A percentile compares a stretch with the other conserved stretches of the same genome.
Conservation (phyloP, 2,888 invertebrate species). For the Trisateles emortualis region DNA sequence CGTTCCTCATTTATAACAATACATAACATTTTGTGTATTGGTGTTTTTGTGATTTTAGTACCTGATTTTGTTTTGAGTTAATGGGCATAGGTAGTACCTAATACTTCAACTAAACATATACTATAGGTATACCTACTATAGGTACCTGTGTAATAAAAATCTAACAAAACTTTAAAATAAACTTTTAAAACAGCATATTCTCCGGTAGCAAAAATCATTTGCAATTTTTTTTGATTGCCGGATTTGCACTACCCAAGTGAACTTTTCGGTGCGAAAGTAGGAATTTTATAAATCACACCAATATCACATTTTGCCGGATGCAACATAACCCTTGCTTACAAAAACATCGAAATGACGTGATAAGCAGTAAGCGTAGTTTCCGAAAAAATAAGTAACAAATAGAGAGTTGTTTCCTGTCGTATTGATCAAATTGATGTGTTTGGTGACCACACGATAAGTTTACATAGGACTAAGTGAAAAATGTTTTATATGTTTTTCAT, state of each 20-base stretch:
- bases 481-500: not conserved
- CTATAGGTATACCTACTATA: no score
- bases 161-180: no score
- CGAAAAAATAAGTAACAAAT: constrained; percentile 58
- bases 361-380: constrained; percentile 57
- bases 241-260: constrained; percentile 1
- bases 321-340: constrained; percentile 58
- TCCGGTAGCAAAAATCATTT: constrained; percentile 12
- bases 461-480: not conserved
- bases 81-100: no score
- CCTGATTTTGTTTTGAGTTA: no score
- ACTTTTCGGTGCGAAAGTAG: constrained; percentile 47
- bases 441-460: constrained; percentile 46
- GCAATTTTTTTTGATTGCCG: constrained; percentile 23
- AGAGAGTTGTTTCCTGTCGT: constrained; percentile 67
- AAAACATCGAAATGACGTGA: constrained; percentile 51
- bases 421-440: constrained; percentile 63
- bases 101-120: no score
- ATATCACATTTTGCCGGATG: constrained; percentile 68
- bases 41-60: no score
- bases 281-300: constrained; percentile 58
- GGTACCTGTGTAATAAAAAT: no score
- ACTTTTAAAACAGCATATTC: not conserved
- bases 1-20: no score
- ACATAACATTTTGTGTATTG: no score